These are phyloP conservation scores for Pachydiplax longipennis DNA, from an alignment of 2,888 invertebrate species.

Conservation along the genomic window DNA sequence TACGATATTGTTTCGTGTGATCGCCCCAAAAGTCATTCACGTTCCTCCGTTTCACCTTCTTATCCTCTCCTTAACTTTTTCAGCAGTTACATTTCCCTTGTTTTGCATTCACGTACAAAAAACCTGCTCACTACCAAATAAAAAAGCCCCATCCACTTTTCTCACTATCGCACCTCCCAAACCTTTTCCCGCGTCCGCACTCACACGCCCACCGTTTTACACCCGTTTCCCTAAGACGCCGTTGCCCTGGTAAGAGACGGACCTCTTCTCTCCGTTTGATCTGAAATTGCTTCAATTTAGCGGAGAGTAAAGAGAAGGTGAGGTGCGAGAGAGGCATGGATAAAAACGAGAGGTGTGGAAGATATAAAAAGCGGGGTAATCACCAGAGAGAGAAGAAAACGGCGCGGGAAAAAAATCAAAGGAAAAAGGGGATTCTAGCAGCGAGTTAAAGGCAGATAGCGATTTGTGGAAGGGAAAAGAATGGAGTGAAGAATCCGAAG, in stretches of 20 bases:
- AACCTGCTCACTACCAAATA: background rate
- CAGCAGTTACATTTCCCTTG: background rate
- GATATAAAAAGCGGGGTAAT: background rate
- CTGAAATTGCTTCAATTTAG: constrained; percentile 36
- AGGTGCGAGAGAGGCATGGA: background rate
- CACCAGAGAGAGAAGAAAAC: background rate
- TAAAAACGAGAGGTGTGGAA: background rate
- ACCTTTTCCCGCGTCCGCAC: background rate
- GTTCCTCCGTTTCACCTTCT: background rate
- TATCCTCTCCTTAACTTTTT: background rate
- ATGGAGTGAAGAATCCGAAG: background rate
- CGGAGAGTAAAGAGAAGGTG: background rate
- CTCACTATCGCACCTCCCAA: background rate
- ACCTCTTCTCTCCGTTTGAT: constrained; percentile 16
- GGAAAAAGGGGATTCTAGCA: background rate
- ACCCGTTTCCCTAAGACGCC: background rate
- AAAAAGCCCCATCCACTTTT: too few species aligned
- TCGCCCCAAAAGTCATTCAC: background rate
- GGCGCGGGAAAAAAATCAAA: background rate
- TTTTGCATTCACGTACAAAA: background rate
- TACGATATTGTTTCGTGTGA: background rate
- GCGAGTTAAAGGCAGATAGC: background rate
- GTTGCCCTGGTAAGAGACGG: constrained; percentile 22
- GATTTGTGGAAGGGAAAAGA: background rate
- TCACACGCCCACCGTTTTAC: background rate